phyloP scores from a whole-genome alignment of 2,113 vertebrate species.

The Lamprotornis superbus region DNA sequence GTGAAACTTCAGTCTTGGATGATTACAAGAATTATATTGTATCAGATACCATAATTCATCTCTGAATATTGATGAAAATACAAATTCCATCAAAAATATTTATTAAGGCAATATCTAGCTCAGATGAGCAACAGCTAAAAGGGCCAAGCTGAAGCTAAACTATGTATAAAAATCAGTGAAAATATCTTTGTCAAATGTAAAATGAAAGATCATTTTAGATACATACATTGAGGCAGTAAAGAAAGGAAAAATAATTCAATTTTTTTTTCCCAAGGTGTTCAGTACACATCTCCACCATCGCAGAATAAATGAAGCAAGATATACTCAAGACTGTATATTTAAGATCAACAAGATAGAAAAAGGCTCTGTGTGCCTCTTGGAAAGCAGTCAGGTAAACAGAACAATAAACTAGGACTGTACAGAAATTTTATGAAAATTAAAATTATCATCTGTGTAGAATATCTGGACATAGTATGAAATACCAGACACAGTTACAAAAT shows the following conservation, averaged over 20 bases:
- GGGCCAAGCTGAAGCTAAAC: neutral
- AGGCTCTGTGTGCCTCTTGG: neutral
- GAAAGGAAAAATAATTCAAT: neutral
- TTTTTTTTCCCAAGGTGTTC: neutral
- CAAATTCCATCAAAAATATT: neutral
- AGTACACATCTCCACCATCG: neutral
- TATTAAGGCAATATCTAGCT: neutral
- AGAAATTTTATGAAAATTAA: neutral
- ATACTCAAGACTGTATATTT: neutral
- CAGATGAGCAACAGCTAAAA: neutral
- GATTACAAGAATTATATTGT: neutral
- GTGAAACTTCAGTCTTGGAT: neutral
- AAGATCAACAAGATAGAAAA: neutral
- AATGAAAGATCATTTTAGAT: neutral
- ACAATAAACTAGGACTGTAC: neutral
- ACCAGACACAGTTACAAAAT: neutral
- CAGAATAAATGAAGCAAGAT: neutral
- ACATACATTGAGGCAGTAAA: neutral
- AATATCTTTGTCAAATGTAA: neutral
- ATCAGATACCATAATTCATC: neutral
- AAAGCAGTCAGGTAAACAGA: neutral
- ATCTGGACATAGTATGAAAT: neutral
- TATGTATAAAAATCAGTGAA: neutral
- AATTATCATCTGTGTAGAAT: neutral
- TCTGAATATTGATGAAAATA: neutral